Base-by-base conservation (phyloP, 1,140 invertebrate genomes). In the Elymnias hypermnestra region DNA sequence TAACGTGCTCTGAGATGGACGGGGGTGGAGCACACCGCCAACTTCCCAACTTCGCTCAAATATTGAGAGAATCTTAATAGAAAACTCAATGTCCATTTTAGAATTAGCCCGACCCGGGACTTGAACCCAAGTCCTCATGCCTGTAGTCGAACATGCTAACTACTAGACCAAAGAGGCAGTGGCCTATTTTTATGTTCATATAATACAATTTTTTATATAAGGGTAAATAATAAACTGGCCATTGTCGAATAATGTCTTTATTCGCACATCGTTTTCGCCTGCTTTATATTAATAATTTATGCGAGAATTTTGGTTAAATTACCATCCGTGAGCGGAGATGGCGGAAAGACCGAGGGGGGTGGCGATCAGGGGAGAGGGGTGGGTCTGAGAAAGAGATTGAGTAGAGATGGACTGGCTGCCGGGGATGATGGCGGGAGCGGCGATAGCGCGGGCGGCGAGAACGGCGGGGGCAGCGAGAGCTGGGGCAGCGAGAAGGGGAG, bases 341-440 rank as follows among this genome's bases (percentile, higher is more conserved):
- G n/a, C n/a, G n/a, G n/a, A n/a, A n/a, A n/a, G n/a, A n/a, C n/a
- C 42, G 3, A 66, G 22, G 38, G 56, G 49, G 22, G 54, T 58
- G 21, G 67, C 26, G 26, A 29, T 25, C 3, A 25, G 23, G 7
- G 23, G 23, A 8, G 23, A 25, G 6, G 23, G 65, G 44, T 72
- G 68, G 18, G 62, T 52, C 49, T 74, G 71, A 48, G 53, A 57
- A 8, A 73, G 62, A 31, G 67, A 64, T 18, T 68, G 65, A 41
- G 41, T 46, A 25, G 61, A 57, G 1, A 74, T 58, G 37, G 67
- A 55, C 19, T 63, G 52, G 59, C 53, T 59, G 21, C 42, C 52
- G 18, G 43, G 43, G 18, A 42, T 14, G 17, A 50, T 26, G n/a
- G 47, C 5, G 6, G 33, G 43, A 15, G 58, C 48, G 49, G 37